Evolutionary conservation across 1,140 invertebrate genomes (phyloP).

Genomic region (Trinorchestia longiramus): DNA sequence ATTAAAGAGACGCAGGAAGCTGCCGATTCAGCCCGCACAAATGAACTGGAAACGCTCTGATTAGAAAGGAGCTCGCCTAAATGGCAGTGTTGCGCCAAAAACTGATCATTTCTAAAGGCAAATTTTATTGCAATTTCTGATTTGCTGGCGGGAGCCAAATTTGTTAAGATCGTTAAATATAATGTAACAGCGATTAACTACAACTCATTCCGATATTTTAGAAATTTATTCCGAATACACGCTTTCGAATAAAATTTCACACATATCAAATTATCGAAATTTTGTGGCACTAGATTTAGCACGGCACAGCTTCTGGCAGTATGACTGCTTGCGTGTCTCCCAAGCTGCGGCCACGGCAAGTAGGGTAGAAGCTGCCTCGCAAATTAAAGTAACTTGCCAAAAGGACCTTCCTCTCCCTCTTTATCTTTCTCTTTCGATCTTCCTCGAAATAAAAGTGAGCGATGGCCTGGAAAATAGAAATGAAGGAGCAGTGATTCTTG

Average conservation of each 20-base stretch:
- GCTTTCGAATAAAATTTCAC: neutral
- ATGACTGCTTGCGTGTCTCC: neutral
- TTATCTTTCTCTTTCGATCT: neutral
- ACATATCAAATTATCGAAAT: neutral
- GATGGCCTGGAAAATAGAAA: conserved; percentile 1
- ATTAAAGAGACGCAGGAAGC: neutral
- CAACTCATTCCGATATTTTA: neutral
- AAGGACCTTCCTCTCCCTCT: neutral
- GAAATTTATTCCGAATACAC: neutral
- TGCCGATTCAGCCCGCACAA: neutral
- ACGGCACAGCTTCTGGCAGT: neutral
- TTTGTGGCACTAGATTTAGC: neutral
- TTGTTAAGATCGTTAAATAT: neutral
- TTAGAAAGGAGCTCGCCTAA: neutral
- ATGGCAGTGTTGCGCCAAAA: neutral
- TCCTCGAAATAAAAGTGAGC: neutral
- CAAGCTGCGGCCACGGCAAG: neutral
- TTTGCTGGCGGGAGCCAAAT: neutral
- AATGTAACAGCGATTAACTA: neutral
- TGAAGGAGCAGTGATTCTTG: conserved; percentile 6
- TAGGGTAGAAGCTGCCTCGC: neutral
- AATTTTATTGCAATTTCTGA: neutral
- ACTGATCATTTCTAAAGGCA: neutral
- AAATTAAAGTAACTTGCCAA: neutral
- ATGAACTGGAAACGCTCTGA: neutral